These are phyloP conservation scores for Danaus plexippus DNA, from an alignment of 1,140 invertebrate genomes.

Conservation along the genomic window DNA sequence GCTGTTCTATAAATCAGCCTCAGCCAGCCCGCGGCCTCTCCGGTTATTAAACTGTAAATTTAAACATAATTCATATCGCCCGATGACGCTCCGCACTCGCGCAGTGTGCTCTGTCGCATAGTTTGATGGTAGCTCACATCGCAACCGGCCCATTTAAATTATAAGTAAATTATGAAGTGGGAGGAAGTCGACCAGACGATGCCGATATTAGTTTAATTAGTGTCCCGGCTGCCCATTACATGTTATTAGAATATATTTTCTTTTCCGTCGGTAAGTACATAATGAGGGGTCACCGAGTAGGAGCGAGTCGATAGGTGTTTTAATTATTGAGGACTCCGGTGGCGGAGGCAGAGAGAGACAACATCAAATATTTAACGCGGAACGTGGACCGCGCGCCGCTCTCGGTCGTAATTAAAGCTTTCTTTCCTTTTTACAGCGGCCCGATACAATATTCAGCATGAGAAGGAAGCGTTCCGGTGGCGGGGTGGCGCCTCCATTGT, in stretches of 20 bases:
- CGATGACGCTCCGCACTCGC: not conserved
- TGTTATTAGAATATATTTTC: conserved; percentile 20
- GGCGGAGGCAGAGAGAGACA: conserved; percentile 55
- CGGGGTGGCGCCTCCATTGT: conserved; percentile 70
- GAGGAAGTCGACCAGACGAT: conserved; percentile 5
- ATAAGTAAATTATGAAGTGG: too few species aligned
- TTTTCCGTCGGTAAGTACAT: conserved; percentile 21
- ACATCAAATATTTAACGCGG: conserved; percentile 69
- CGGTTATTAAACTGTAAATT: conserved; percentile 2
- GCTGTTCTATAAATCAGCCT: conserved; percentile 55
- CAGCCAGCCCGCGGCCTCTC: conserved; percentile 10
- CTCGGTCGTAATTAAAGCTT: conserved; percentile 71
- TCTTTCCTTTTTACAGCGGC: conserved; percentile 70
- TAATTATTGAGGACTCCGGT: conserved; percentile 58
- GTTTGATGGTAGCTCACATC: too few species aligned
- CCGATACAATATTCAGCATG: conserved; percentile 71
- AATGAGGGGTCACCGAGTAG: conserved; percentile 31
- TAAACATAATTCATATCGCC: not conserved
- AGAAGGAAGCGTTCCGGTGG: conserved; percentile 68
- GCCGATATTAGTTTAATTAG: conserved; percentile 13
- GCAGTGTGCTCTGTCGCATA: not conserved
- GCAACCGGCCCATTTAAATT: too few species aligned
- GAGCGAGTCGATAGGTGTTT: conserved; percentile 69
- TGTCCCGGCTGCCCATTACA: conserved; percentile 15
- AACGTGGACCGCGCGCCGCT: conserved; percentile 58